phyloP scores from a whole-genome alignment of 2,888 invertebrate genomes.

The Zaprionus bogoriensis region DNA sequence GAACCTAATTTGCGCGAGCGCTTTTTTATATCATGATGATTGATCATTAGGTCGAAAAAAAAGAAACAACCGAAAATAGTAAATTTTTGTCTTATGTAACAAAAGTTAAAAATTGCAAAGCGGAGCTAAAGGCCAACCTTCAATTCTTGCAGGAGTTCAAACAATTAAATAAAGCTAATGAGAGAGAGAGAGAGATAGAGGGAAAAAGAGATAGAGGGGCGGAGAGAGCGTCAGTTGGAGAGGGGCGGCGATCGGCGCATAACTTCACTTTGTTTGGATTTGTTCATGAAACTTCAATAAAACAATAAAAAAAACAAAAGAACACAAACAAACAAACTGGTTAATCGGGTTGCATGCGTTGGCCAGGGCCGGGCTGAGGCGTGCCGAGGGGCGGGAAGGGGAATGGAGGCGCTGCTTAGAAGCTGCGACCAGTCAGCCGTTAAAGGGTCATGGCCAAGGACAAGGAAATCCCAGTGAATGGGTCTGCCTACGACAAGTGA shows the following conservation, averaged over 20 bases:
- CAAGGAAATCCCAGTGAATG: constrained; percentile 78
- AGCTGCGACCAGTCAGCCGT: constrained; percentile 60
- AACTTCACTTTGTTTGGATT: constrained; percentile 54
- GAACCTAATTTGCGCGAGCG: constrained; percentile 69
- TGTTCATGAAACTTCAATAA: constrained; percentile 77
- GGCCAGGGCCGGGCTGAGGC: constrained; percentile 16
- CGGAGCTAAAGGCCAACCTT: constrained; percentile 62
- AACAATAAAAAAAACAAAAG: constrained; percentile 35
- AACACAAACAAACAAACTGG: constrained; percentile 63
- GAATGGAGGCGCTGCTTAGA: constrained; percentile 32
- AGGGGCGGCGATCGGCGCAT: constrained; percentile 13
- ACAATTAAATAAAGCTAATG: constrained; percentile 55
- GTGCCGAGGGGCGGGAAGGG: not conserved
- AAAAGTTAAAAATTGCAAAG: constrained; percentile 72
- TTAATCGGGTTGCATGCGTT: constrained; percentile 43
- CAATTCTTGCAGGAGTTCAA: constrained; percentile 60
- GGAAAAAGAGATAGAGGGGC: not conserved
- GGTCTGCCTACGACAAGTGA: constrained; percentile 48
- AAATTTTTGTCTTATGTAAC: constrained; percentile 73
- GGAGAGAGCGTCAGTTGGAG: no score
- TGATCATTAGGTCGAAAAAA: constrained; percentile 66
- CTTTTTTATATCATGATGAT: constrained; percentile 66
- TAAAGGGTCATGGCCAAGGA: constrained; percentile 79
- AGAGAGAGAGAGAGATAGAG: constrained; percentile 2
- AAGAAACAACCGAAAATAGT: constrained; percentile 34